These are phyloP conservation scores for Drosophila robusta DNA, from an alignment of 2,888 invertebrate genomes.

Conservation along the genomic window DNA sequence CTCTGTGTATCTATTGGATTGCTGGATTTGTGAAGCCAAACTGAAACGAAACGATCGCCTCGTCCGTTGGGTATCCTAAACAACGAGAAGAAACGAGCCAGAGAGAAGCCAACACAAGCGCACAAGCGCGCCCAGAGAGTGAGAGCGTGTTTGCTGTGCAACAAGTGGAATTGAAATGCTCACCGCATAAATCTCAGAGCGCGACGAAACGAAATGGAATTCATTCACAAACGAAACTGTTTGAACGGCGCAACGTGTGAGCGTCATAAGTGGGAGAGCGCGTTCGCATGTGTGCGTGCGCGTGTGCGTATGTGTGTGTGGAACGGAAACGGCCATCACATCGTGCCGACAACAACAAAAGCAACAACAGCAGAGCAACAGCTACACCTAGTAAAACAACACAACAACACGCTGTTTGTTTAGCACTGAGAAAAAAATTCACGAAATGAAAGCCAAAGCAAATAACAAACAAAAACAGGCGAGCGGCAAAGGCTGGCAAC, in stretches of 20 bases:
- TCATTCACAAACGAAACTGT: constrained; percentile 76
- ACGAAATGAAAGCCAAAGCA: constrained; percentile 59
- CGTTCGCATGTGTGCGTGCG: constrained; percentile 13
- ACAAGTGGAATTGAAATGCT: constrained; percentile 64
- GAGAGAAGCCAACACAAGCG: constrained; percentile 43
- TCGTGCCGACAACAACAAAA: constrained; percentile 75
- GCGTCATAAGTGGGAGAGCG: constrained; percentile 26
- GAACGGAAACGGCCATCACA: constrained; percentile 85
- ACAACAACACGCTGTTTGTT: constrained; percentile 77
- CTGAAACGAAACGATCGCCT: constrained; percentile 83
- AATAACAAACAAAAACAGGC: constrained; percentile 61
- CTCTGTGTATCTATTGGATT: constrained; percentile 84
- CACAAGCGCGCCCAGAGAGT: constrained; percentile 30
- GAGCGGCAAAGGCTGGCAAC: constrained; percentile 50
- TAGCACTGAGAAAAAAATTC: constrained; percentile 60
- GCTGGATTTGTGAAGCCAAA: constrained; percentile 82
- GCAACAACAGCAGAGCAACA: constrained; percentile 49
- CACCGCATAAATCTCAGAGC: constrained; percentile 56
- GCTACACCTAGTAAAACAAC: constrained; percentile 75
- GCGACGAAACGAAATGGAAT: constrained; percentile 70
- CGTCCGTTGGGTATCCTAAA: constrained; percentile 81
- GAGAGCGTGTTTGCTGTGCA: constrained; percentile 38
- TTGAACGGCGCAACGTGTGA: constrained; percentile 26
- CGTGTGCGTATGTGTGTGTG: constrained; percentile 42
- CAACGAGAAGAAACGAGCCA: constrained; percentile 71